phyloP scores from a whole-genome alignment of 2,113 vertebrate genomes.

The Thalassarche chlororhynchos region DNA sequence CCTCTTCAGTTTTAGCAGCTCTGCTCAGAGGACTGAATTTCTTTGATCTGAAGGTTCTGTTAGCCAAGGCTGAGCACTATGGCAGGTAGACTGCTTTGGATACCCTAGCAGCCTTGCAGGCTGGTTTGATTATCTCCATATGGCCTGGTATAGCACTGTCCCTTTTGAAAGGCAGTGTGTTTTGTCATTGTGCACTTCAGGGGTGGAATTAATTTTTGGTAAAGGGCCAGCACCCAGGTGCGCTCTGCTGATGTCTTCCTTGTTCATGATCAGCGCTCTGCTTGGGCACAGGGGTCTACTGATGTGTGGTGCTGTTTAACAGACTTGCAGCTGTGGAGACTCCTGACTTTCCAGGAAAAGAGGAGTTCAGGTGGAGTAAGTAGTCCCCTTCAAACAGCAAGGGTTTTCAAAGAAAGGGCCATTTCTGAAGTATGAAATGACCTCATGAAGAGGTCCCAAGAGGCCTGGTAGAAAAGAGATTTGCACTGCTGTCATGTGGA shows the following conservation, averaged over 20 bases:
- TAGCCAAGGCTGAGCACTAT: not conserved
- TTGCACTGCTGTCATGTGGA: not conserved
- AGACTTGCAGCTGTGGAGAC: not conserved
- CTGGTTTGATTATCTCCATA: not conserved
- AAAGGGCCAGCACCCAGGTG: not conserved
- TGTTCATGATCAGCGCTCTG: not conserved
- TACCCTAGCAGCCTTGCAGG: not conserved
- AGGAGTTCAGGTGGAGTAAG: not conserved
- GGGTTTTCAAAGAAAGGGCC: not conserved
- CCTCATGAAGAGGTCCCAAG: not conserved
- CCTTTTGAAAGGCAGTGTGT: not conserved
- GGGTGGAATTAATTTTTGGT: not conserved
- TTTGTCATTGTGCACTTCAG: not conserved
- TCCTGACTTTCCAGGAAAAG: not conserved
- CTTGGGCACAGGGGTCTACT: not conserved
- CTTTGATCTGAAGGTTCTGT: not conserved
- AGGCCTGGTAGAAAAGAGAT: not conserved
- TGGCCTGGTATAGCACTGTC: fast-evolving
- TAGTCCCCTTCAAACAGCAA: not conserved
- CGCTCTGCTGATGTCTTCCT: not conserved
- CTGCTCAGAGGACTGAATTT: not conserved
- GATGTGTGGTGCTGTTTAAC: not conserved
- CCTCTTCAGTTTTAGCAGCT: not conserved
- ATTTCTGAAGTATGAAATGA: not conserved
- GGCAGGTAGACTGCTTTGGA: not conserved